These are phyloP conservation scores for Sardinella longiceps DNA, from an alignment of 2,797 vertebrate species.

Conservation along the genomic window DNA sequence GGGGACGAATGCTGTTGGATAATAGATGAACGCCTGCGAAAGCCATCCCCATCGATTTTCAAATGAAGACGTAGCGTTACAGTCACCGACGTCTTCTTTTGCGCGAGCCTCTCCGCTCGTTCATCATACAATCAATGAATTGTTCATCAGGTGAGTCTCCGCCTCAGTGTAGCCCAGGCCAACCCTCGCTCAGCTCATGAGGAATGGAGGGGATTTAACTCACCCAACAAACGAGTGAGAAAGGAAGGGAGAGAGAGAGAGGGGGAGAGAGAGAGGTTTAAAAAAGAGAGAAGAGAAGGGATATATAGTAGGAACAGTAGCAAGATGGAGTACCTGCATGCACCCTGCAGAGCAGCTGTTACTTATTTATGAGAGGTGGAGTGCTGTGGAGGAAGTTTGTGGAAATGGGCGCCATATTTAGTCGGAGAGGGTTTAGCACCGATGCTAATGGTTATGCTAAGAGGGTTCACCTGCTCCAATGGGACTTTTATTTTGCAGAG, in stretches of 20 bases:
- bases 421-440: neutral
- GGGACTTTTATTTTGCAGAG: neutral
- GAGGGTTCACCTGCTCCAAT: neutral
- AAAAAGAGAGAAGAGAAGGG: neutral
- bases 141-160: neutral
- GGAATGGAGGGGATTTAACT: neutral
- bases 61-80: slow-evolving; percentile 9
- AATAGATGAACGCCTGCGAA: neutral
- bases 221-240: neutral
- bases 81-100: neutral
- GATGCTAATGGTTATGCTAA: neutral
- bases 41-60: neutral
- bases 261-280: neutral
- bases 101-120: neutral
- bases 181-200: neutral
- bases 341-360: neutral
- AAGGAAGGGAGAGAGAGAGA: neutral
- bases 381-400: neutral
- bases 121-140: slow-evolving; percentile 14
- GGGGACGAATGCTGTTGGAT: slow-evolving; percentile 16
- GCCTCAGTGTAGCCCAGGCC: neutral
- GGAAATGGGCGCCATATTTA: neutral
- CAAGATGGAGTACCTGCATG: neutral
- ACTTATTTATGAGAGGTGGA: neutral
- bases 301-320: too few species aligned